Evolutionary conservation across 1,140 invertebrate species (phyloP).

Genomic region (Musca vetustissima): DNA sequence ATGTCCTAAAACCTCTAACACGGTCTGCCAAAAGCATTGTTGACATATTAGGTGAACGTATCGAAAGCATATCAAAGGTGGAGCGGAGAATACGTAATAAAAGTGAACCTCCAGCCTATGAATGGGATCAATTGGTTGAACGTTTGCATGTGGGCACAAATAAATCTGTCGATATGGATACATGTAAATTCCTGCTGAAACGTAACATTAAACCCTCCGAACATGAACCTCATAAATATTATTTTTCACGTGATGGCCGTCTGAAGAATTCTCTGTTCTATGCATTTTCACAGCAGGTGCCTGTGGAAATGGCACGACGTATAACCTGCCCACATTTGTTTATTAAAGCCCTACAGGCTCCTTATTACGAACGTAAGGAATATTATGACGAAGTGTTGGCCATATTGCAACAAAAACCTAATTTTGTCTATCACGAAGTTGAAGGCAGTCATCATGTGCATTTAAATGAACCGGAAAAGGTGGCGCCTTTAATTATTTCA

Average conservation of each 20-base stretch:
- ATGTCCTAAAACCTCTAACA: conserved; percentile 62
- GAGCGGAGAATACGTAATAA: conserved; percentile 53
- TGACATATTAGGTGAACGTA: conserved; percentile 41
- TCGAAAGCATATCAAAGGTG: conserved; percentile 57
- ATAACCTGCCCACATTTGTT: conserved; percentile 63
- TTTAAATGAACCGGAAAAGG: conserved; percentile 65
- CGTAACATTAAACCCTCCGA: conserved; percentile 61
- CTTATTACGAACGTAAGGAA: conserved; percentile 60
- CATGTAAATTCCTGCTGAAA: conserved; percentile 61
- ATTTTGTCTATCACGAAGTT: conserved; percentile 65
- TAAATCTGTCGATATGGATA: conserved; percentile 60
- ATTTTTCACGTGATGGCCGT: conserved; percentile 63
- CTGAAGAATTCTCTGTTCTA: conserved; percentile 59
- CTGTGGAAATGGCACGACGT: conserved; percentile 58
- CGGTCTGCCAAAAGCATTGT: conserved; percentile 35
- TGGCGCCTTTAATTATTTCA: conserved; percentile 61
- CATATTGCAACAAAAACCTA: conserved; percentile 59
- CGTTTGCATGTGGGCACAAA: conserved; percentile 58
- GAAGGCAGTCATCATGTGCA: conserved; percentile 77
- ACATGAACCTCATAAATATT: conserved; percentile 62
- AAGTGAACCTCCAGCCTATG: conserved; percentile 62
- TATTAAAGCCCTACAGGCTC: conserved; percentile 61
- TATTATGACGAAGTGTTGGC: conserved; percentile 60
- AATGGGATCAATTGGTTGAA: conserved; percentile 61
- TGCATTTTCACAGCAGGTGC: conserved; percentile 57